These are phyloP conservation scores for Epistrophe grossulariae DNA, from an alignment of 2,888 invertebrate genomes.

Conservation along the genomic window DNA sequence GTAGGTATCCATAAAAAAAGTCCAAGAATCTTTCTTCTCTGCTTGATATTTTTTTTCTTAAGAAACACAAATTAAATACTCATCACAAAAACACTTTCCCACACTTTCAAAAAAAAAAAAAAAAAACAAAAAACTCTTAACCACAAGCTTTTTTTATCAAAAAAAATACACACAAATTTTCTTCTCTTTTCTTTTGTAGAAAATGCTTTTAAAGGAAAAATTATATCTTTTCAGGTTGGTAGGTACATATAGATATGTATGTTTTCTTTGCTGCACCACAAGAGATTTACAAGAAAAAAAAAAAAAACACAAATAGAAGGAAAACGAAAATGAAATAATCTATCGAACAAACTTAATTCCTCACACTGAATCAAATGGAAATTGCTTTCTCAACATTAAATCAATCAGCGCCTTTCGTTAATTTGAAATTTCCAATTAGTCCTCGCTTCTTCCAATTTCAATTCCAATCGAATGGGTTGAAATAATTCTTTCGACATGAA, in stretches of 20 bases:
- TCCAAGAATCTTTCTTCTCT: neutral
- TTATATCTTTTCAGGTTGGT: neutral
- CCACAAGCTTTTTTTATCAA: conserved; percentile 17
- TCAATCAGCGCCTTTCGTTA: conserved; percentile 74
- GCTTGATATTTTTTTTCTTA: neutral
- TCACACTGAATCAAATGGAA: conserved; percentile 46
- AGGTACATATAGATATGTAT: neutral
- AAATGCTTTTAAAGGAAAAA: conserved; percentile 16
- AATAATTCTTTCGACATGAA: conserved; percentile 57
- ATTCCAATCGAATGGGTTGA: conserved; percentile 37
- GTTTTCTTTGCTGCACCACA: conserved; percentile 36
- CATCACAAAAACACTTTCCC: conserved; percentile 30
- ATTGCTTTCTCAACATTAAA: conserved; percentile 68
- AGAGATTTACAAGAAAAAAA: conserved; percentile 19
- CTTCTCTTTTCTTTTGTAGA: neutral
- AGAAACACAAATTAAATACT: conserved; percentile 4
- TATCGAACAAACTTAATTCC: conserved; percentile 40
- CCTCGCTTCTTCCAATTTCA: conserved; percentile 30
- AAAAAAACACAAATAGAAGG: conserved; percentile 13
- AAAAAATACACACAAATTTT: conserved; percentile 1
- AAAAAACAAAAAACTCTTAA: conserved; percentile 16
- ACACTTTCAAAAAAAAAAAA: conserved; percentile 19
- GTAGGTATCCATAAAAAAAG: conserved; percentile 25
- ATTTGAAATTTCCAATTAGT: conserved; percentile 73
- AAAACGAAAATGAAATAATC: conserved; percentile 3